Conservation (phyloP, 2,113 vertebrate species). For the Psittacara wagleri region DNA sequence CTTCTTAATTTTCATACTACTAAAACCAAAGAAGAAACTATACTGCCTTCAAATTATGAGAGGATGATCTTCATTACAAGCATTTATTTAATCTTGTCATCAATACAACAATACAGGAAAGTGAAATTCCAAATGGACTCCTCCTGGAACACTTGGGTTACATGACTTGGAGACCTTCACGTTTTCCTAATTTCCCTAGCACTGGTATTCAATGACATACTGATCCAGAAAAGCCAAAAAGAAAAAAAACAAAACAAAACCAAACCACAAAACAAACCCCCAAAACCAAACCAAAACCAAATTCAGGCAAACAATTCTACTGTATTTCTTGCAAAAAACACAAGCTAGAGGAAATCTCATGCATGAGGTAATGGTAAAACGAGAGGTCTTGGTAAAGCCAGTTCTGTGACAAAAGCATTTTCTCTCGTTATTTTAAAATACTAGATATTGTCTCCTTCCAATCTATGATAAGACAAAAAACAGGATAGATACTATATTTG, state of each 20-base stretch:
- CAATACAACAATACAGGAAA: neutral
- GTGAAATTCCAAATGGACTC: neutral
- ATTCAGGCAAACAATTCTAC: neutral
- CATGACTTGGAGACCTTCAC: fast-evolving
- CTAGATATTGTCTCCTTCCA: neutral
- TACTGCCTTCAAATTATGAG: neutral
- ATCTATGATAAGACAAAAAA: neutral
- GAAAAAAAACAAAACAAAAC: neutral
- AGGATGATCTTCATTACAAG: neutral
- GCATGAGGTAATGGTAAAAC: neutral
- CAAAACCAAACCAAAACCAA: neutral
- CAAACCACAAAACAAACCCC: too few relatives aligned
- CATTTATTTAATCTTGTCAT: neutral
- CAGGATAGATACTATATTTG: neutral
- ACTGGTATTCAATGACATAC: neutral
- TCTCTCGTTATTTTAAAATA: neutral
- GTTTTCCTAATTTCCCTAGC: neutral
- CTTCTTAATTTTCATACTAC: neutral
- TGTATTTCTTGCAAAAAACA: neutral
- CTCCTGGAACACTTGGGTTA: neutral
- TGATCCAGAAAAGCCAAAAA: neutral
- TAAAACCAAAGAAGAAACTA: neutral
- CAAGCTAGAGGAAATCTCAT: neutral
- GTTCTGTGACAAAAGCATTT: neutral
- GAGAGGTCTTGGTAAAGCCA: neutral